Evolutionary conservation across 92 coral and sea anemone species (phyloP), one percentile per base, ranked within the genome.

Genomic region (Nematostella vectensis): DNA sequence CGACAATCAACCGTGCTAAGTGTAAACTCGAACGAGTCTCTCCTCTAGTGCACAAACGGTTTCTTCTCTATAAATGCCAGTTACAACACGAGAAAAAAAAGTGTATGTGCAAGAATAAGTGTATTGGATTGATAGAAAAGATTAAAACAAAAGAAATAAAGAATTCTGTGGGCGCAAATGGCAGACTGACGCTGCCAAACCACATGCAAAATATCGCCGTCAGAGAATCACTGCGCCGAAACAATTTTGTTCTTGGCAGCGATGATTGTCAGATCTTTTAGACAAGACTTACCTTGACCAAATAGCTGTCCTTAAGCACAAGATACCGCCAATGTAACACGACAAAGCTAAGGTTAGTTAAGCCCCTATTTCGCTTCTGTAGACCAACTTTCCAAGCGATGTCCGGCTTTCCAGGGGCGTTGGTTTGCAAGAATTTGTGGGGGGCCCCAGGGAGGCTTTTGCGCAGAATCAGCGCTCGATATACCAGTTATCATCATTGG

Each of bases 321-420:
- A 57, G 20, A 60, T 49, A 63, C n/a, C 48, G 61, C 73, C 51
- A n/a, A 52, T 51, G 65, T 48, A 68, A 64, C 62, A n/a, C 56
- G 17, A 70, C 28, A 39, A 63, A 60, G 55, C 47, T 17, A 20
- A 25, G 54, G 45, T 25, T 33, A 24, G 51, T 66, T 65, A 1
- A 2, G 3, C 29, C 44, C 63, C 40, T 53, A 54, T 11, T 56
- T 44, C 47, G 45, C 11, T 47, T 55, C 44, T 27, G 17, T 39
- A 29, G 62, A 44, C 48, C 42, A 25, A 22, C 20, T 48, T 65
- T 58, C 73, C 50, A 61, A 60, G 70, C 49, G 75, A 62, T 67
- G 82, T 80, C 87, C 83, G 83, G 86, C 84, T 64, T 76, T 80
- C 72, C 78, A 82, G 95, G 95, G 95, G 88, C 88, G 87, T 85